Conservation (phyloP, 2,888 invertebrate species). For the Serripes groenlandicus region DNA sequence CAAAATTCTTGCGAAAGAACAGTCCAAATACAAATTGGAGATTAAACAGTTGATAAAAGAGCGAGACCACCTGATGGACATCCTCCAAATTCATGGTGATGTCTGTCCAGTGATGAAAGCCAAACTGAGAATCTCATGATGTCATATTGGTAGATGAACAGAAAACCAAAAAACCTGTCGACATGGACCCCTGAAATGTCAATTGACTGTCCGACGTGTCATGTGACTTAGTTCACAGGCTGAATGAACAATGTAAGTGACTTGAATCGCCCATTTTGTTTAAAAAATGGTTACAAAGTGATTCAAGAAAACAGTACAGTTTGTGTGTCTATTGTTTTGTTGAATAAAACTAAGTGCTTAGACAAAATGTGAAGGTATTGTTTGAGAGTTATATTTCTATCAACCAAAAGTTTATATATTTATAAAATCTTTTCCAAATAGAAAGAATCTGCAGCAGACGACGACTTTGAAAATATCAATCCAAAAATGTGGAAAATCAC, state of each 20-base stretch:
- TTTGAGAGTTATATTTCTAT: too few species aligned
- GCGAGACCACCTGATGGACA: slow-evolving; percentile 73
- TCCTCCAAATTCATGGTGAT: slow-evolving; percentile 71
- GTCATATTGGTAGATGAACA: background rate
- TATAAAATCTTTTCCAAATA: too few species aligned
- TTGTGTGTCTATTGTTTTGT: slow-evolving; percentile 13
- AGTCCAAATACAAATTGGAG: slow-evolving; percentile 66
- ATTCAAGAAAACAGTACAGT: too few species aligned
- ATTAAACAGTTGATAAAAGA: slow-evolving; percentile 74
- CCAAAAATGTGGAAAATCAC: too few species aligned
- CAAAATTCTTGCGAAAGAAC: slow-evolving; percentile 66
- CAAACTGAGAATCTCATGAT: slow-evolving; percentile 12
- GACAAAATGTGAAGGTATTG: too few species aligned
- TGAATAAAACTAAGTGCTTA: background rate
- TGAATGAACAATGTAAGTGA: background rate
- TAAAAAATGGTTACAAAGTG: background rate
- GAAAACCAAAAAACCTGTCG: slow-evolving; percentile 10
- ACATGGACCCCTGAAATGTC: slow-evolving; percentile 30
- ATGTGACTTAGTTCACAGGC: slow-evolving; percentile 6
- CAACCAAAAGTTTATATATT: too few species aligned
- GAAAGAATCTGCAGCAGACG: too few species aligned
- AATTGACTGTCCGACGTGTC: slow-evolving; percentile 25
- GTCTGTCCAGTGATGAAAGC: slow-evolving; percentile 74
- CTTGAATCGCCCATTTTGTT: slow-evolving; percentile 1
- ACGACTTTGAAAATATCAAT: too few species aligned